These are phyloP conservation scores for Lithodes maja DNA, from an alignment of 2,888 invertebrate species.

Conservation along the genomic window DNA sequence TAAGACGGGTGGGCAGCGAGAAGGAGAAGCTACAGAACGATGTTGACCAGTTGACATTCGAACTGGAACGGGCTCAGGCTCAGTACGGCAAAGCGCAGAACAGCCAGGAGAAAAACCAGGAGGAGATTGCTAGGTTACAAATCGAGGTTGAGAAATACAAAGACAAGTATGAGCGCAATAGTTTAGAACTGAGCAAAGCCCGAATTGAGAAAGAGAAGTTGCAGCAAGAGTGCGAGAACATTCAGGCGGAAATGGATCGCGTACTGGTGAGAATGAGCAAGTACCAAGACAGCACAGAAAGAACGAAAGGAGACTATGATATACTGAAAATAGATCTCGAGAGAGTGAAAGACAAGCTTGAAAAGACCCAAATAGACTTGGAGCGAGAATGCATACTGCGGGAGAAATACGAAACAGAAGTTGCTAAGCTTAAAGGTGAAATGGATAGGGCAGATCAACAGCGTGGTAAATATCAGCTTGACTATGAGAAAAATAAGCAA, in stretches of 20 bases:
- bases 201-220: constrained; percentile 85
- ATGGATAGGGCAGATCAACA: constrained; percentile 79
- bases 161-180: constrained; percentile 90
- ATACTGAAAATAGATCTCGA: constrained; percentile 71
- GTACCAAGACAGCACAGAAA: constrained; percentile 80
- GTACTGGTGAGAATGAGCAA: constrained; percentile 84
- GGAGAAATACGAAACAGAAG: constrained; percentile 81
- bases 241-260: constrained; percentile 86
- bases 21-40: constrained; percentile 73
- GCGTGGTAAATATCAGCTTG: constrained; percentile 81
- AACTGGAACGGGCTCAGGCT: constrained; percentile 89
- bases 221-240: constrained; percentile 83
- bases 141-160: constrained; percentile 94
- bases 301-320: constrained; percentile 81
- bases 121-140: constrained; percentile 90
- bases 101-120: constrained; percentile 90
- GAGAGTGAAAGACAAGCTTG: constrained; percentile 76
- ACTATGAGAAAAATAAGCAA: constrained; percentile 71
- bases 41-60: constrained; percentile 76
- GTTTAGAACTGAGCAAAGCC: constrained; percentile 86
- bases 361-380: constrained; percentile 87
- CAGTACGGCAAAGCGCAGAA: constrained; percentile 90
- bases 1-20: constrained; percentile 80
- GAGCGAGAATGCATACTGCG: constrained; percentile 80
- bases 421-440: constrained; percentile 81